phyloP scores from a whole-genome alignment of 2,797 vertebrate genomes.

The Phaenicophaeus curvirostris region DNA sequence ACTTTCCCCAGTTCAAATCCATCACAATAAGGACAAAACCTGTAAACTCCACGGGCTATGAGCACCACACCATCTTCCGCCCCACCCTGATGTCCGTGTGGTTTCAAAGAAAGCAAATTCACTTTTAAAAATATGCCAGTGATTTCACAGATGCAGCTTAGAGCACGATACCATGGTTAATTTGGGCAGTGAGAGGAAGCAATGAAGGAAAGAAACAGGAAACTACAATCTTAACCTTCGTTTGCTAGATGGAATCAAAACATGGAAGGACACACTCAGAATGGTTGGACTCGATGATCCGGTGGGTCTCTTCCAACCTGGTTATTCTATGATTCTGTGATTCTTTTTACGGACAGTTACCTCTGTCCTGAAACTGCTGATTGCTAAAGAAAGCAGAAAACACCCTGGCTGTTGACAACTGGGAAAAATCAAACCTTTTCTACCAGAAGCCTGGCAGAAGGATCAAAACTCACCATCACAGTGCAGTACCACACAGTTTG shows the following conservation, averaged over 20 bases:
- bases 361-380: background rate
- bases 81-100: background rate
- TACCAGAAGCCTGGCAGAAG: background rate
- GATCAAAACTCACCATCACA: background rate
- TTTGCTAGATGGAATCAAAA: background rate
- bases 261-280: background rate
- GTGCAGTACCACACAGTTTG: background rate
- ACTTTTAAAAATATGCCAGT: background rate
- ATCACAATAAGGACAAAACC: background rate
- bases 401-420: background rate
- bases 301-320: too few relatives aligned
- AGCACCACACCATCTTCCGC: background rate
- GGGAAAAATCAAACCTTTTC: background rate
- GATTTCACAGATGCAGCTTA: background rate
- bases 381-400: background rate
- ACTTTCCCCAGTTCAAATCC: background rate
- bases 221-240: background rate
- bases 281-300: too few relatives aligned
- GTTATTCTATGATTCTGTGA: too few relatives aligned
- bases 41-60: rapidly evolving
- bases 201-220: background rate
- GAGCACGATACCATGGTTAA: rapidly evolving
- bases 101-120: background rate
- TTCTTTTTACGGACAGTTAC: rapidly evolving
- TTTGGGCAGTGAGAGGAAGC: background rate